Percentiles rank a stretch among this genome's conserved stretches.
phyloP scores from a whole-genome alignment of 2,113 vertebrate species.

The Tupaia tana region DNA sequence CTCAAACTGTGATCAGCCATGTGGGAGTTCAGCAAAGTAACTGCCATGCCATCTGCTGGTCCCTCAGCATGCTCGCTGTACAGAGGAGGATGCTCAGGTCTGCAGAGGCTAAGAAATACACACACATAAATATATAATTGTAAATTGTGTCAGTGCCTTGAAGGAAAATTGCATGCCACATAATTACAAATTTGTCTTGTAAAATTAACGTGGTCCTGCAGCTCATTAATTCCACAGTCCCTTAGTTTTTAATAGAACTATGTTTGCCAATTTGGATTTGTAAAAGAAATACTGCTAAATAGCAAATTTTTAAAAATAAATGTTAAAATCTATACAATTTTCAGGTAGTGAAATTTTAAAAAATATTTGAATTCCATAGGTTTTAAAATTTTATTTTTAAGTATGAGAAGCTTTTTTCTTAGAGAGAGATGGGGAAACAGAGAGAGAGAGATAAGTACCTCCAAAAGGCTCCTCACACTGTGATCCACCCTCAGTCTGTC shows the following conservation, averaged over 20 bases:
- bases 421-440: no score
- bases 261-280: background rate
- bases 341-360: background rate
- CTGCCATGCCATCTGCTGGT: no score
- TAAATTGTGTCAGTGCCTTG: background rate
- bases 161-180: background rate
- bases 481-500: no score
- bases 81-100: background rate
- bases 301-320: background rate
- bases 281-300: background rate
- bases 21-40: no score
- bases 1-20: no score
- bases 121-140: conserved; percentile 24
- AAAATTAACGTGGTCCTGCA: background rate
- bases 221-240: background rate
- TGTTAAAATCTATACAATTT: background rate
- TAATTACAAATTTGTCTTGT: background rate
- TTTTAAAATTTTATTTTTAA: background rate
- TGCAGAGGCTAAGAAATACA: background rate
- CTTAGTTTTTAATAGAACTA: background rate
- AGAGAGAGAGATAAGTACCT: no score
- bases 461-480: no score
- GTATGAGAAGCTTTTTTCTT: no score
- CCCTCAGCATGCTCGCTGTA: background rate
- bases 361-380: background rate